Conservation (phyloP, 2,797 vertebrate genomes). For the Gastrophryne carolinensis region DNA sequence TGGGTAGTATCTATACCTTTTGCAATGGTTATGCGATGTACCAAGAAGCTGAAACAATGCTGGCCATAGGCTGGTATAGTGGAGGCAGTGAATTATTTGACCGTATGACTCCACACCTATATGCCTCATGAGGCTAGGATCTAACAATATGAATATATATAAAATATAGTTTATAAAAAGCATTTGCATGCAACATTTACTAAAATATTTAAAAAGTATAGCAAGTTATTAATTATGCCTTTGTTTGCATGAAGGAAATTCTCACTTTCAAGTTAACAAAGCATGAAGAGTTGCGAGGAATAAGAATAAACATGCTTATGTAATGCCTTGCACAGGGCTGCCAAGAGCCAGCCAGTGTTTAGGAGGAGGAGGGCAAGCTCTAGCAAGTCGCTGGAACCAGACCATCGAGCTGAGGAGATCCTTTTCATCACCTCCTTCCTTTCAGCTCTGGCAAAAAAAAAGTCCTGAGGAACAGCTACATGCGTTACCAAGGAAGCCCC, state of each 20-base stretch:
- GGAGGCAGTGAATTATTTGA: too few species aligned
- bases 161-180: neutral
- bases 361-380: slow-evolving; percentile 43
- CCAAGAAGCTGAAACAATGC: too few species aligned
- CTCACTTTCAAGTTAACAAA: slow-evolving; percentile 48
- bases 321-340: slow-evolving; percentile 44
- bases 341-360: slow-evolving; percentile 46
- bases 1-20: too few species aligned
- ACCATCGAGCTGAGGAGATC: slow-evolving; percentile 47
- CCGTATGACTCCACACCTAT: too few species aligned
- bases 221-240: slow-evolving; percentile 21
- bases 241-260: slow-evolving; percentile 41
- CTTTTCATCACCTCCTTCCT: slow-evolving; percentile 38
- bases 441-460: slow-evolving; percentile 31
- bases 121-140: too few species aligned
- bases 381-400: slow-evolving; percentile 41
- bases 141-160: neutral
- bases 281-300: slow-evolving; percentile 42
- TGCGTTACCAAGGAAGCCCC: slow-evolving; percentile 26
- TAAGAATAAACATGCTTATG: slow-evolving; percentile 53
- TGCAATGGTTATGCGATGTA: too few species aligned
- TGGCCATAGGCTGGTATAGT: too few species aligned
- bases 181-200: neutral
- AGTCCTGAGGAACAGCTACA: slow-evolving; percentile 31
- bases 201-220: neutral